phyloP scores from a whole-genome alignment of 1,140 invertebrate species.

The Zaprionus nigranus region DNA sequence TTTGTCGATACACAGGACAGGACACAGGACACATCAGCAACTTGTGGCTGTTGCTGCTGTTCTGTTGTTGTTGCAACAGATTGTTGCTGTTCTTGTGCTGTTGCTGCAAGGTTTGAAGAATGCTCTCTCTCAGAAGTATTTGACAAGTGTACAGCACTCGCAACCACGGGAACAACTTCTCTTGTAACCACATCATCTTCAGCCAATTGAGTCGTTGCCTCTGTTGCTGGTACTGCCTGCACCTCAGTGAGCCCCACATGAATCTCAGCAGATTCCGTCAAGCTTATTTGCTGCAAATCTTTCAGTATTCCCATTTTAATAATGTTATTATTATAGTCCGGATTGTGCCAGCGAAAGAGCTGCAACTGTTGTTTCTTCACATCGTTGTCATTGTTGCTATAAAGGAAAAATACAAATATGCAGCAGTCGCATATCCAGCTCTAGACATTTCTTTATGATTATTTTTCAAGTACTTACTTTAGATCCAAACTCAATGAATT shows the following conservation, averaged over 20 bases:
- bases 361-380: conserved; percentile 16
- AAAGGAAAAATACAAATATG: too few relatives aligned
- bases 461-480: conserved; percentile 6
- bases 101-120: neutral
- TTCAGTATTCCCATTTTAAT: conserved; percentile 32
- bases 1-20: neutral
- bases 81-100: neutral
- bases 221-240: neutral
- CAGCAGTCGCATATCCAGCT: too few relatives aligned
- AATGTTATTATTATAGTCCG: neutral
- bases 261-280: neutral
- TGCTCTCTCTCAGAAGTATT: neutral
- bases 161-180: neutral
- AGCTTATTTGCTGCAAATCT: neutral
- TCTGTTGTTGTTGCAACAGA: neutral
- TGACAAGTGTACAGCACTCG: neutral
- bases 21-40: neutral
- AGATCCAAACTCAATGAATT: neutral
- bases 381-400: neutral
- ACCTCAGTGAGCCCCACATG: conserved; percentile 16
- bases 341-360: conserved; percentile 56
- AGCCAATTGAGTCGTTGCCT: neutral
- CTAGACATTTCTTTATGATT: too few relatives aligned
- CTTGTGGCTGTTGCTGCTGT: conserved; percentile 5
- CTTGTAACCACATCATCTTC: neutral